Conservation (phyloP, 2,113 vertebrate species). For the Phasianus colchicus region DNA sequence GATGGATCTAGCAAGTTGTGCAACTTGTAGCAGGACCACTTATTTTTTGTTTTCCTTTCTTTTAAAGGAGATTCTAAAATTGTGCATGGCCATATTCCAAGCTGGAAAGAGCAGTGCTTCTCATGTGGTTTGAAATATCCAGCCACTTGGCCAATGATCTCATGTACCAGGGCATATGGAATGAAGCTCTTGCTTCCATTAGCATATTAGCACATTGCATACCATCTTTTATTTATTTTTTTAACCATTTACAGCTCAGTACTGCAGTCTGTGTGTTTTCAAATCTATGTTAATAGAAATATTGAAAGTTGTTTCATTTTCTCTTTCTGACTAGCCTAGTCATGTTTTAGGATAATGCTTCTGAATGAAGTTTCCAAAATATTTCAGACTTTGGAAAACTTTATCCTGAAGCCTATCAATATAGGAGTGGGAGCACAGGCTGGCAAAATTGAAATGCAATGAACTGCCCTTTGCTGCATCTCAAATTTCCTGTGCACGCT, state of each 20-base stretch:
- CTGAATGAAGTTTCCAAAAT: not conserved
- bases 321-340: not conserved
- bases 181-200: conserved; percentile 16
- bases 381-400: not conserved
- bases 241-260: not conserved
- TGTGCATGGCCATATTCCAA: not conserved
- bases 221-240: not conserved
- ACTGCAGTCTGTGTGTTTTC: not conserved
- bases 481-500: not conserved
- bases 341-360: not conserved
- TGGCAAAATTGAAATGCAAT: not conserved
- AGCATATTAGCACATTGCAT: not conserved
- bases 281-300: not conserved
- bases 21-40: not conserved
- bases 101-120: conserved; percentile 20
- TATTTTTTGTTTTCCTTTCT: not conserved
- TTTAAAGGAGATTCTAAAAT: not conserved
- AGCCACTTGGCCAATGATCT: conserved; percentile 27
- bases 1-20: not conserved
- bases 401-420: not conserved
- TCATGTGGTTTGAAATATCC: conserved; percentile 39
- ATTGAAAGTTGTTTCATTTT: not conserved
- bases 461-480: not conserved
- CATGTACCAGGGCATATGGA: not conserved
- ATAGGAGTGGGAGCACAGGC: not conserved